A percentile compares a stretch with the other conserved stretches of the same genome.
These are phyloP conservation scores for Chaetodon trifasciatus DNA, from an alignment of 2,797 vertebrate species.

Conservation along the genomic window DNA sequence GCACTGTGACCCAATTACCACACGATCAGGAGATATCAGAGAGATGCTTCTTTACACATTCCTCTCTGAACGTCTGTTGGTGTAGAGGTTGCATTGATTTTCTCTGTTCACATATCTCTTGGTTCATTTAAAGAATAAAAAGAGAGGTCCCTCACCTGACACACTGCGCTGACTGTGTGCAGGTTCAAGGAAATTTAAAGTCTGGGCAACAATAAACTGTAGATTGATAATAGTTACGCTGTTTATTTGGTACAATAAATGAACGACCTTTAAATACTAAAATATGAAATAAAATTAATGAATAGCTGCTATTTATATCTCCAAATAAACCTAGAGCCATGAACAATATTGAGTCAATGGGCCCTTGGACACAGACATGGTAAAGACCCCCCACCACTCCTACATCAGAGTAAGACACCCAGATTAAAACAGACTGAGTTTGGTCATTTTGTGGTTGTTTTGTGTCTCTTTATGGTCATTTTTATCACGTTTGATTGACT, in stretches of 20 bases:
- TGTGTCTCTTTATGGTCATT: not conserved
- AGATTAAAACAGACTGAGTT: not conserved
- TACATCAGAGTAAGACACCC: not conserved
- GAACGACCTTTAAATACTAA: not conserved
- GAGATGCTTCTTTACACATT: not conserved
- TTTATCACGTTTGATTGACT: not conserved
- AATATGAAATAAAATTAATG: not conserved
- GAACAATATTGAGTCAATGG: not conserved
- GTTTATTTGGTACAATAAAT: not conserved
- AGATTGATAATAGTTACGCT: not conserved
- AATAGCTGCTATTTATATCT: not conserved
- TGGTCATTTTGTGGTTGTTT: no score
- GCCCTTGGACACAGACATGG: no score
- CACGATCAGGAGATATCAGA: not conserved
- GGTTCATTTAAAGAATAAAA: not conserved
- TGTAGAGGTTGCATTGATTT: not conserved
- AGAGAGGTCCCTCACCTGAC: not conserved
- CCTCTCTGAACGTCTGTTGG: not conserved
- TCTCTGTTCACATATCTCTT: not conserved
- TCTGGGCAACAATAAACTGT: not conserved
- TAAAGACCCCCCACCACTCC: not conserved
- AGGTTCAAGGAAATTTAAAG: not conserved
- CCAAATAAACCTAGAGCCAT: not conserved
- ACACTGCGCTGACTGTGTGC: no score
- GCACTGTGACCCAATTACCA: conserved; percentile 7